A percentile compares a stretch with the other conserved stretches of the same genome.
These are phyloP conservation scores for Drosophila hamatofila DNA, from an alignment of 2,888 invertebrate genomes.

Conservation along the genomic window DNA sequence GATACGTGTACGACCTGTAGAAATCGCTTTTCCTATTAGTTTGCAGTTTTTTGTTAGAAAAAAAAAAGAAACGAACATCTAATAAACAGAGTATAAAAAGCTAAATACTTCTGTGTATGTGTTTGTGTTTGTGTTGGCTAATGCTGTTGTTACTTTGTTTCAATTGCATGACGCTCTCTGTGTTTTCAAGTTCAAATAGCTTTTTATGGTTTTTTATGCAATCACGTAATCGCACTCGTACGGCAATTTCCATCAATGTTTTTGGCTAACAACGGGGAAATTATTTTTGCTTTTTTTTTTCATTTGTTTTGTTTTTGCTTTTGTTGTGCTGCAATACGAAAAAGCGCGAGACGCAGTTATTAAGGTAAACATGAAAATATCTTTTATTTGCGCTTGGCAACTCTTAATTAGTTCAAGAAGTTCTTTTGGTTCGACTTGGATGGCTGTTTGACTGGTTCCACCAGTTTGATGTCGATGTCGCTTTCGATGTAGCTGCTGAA, in stretches of 20 bases:
- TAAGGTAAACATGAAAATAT: slow-evolving; percentile 32
- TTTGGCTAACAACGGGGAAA: slow-evolving; percentile 10
- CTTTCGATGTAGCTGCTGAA: slow-evolving; percentile 3
- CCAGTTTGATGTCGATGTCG: slow-evolving; percentile 57
- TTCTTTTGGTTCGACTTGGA: slow-evolving; percentile 53
- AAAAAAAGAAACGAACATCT: not conserved
- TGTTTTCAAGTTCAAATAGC: slow-evolving; percentile 72
- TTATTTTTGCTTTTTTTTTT: not conserved
- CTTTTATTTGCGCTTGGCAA: slow-evolving; percentile 39
- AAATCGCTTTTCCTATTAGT: slow-evolving; percentile 3
- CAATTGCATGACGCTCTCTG: slow-evolving; percentile 67
- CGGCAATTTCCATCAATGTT: slow-evolving; percentile 32
- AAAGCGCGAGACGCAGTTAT: slow-evolving; percentile 23
- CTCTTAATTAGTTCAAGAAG: slow-evolving; percentile 60
- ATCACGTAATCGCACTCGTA: slow-evolving; percentile 64
- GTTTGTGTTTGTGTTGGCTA: slow-evolving; percentile 3
- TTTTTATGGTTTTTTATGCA: slow-evolving; percentile 68
- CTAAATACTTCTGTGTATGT: not conserved
- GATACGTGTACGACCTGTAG: slow-evolving; percentile 2
- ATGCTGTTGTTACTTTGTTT: slow-evolving; percentile 39
- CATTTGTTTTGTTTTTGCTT: not conserved
- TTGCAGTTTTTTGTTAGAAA: not conserved
- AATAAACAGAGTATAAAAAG: slow-evolving; percentile 19
- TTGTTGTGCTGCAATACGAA: slow-evolving; percentile 48
- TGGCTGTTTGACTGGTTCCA: slow-evolving; percentile 71